A percentile compares a stretch with the other conserved stretches of the same genome.
Conservation (phyloP, 2,113 vertebrate genomes). For the Sardina pilchardus region DNA sequence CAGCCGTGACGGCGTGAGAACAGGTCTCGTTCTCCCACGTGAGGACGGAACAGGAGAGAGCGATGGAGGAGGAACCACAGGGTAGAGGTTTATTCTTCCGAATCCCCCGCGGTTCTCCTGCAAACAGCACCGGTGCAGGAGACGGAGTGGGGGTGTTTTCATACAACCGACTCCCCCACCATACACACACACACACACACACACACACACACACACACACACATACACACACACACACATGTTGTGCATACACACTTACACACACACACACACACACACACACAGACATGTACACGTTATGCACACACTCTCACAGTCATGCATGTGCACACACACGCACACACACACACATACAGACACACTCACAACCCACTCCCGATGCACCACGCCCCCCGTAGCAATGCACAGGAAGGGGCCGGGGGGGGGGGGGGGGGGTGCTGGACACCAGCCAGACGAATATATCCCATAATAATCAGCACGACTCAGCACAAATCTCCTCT, state of each 20-base stretch:
- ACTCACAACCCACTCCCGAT: not conserved
- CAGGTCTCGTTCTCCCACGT: too few relatives aligned
- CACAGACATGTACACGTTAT: too few relatives aligned
- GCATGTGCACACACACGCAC: not conserved
- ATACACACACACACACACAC: conserved; percentile 3
- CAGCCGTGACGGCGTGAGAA: too few relatives aligned
- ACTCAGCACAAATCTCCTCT: not conserved
- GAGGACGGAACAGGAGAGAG: too few relatives aligned
- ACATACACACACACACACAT: too few relatives aligned
- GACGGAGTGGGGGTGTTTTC: not conserved
- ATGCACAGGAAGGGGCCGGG: not conserved
- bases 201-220: not conserved
- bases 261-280: too few relatives aligned
- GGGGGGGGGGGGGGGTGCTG: too few relatives aligned
- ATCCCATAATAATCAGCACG: not conserved
- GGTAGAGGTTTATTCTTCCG: too few relatives aligned
- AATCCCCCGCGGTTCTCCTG: not conserved
- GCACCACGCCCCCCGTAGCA: not conserved
- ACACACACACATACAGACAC: not conserved
- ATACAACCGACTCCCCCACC: not conserved
- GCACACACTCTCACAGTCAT: too few relatives aligned
- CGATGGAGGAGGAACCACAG: too few relatives aligned
- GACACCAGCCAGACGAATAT: not conserved
- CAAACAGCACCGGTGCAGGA: not conserved
- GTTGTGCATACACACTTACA: too few relatives aligned